These are phyloP conservation scores for Lates japonicus DNA, from an alignment of 2,797 vertebrate species.

Conservation along the genomic window DNA sequence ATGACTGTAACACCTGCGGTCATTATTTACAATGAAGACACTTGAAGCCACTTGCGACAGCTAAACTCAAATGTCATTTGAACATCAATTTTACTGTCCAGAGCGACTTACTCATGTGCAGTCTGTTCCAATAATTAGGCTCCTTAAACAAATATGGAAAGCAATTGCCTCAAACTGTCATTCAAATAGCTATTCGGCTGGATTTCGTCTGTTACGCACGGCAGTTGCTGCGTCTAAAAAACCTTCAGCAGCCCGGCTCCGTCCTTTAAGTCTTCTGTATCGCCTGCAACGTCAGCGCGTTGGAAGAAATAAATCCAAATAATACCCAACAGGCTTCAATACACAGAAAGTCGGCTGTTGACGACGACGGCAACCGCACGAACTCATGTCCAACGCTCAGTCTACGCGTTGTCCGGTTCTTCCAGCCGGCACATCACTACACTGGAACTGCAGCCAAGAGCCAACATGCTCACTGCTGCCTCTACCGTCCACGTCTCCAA, in stretches of 20 bases:
- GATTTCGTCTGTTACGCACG: constrained; percentile 56
- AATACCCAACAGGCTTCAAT: background rate
- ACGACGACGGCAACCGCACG: constrained; percentile 24
- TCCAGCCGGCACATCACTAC: constrained; percentile 70
- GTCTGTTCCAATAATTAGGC: constrained; percentile 10
- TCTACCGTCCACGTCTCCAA: constrained; percentile 77
- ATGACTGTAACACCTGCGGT: constrained; percentile 66
- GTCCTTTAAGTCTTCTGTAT: constrained; percentile 21
- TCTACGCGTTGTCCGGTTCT: constrained; percentile 55
- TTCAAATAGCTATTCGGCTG: constrained; percentile 40
- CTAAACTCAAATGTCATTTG: constrained; percentile 42
- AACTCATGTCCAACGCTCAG: constrained; percentile 44
- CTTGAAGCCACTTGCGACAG: constrained; percentile 46
- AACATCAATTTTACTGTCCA: constrained; percentile 13
- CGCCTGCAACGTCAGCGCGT: background rate
- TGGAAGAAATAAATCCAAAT: constrained; percentile 43
- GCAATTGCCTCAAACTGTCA: constrained; percentile 55
- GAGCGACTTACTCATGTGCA: constrained; percentile 24
- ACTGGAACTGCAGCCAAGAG: constrained; percentile 67
- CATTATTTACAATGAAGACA: constrained; percentile 59
- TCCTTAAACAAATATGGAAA: constrained; percentile 25
- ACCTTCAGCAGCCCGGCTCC: constrained; percentile 16
- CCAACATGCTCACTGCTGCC: constrained; percentile 69
- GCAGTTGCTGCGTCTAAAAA: constrained; percentile 42
- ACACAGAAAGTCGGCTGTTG: constrained; percentile 32